Base-by-base conservation (phyloP, 2,113 vertebrate species). In the Sinocyclocheilus grahami region DNA sequence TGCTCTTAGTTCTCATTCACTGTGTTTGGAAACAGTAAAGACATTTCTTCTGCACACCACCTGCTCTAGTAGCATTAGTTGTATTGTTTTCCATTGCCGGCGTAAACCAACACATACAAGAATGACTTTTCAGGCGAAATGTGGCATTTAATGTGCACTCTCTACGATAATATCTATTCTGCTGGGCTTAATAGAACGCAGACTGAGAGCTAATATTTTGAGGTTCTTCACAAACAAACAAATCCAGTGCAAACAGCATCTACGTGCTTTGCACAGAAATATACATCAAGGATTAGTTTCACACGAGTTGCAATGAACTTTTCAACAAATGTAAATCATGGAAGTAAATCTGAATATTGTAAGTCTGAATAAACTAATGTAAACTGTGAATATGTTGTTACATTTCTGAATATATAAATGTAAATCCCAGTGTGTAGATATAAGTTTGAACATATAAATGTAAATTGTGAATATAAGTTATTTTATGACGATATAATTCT, bases 161-260 rank as follows among this genome's bases (percentile, higher is more conserved):
- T 42, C 24, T 53, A 30, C 20, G 3, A 80, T 62, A 62, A 75
- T 75, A 75, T 75, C 72, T 75, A 75, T 42, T 75, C 72, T 75
- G 72, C n/a, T 48, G 42, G 12, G 72, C 42, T 75, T 75, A 48
- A 75, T 75, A 48, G 39, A 75, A 48, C 72, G 24, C 72, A 75
- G n/a, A 75, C 42, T 75, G 42, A 48, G 72, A 62, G 76, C 20
- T 39, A 79, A 42, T 51, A 76, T 76, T 27, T 51, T 42, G 11
- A n/a, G 42, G 42, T 14, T 74, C 71, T 67, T 67, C 37, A 74
- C 77, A 60, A 58, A 58, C 53, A 37, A 58, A 78, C 30, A 60
- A 39, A 79, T 60, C 16, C 53, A 79, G 18, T 2, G 22, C 37
- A 63, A 60, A 80, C 78, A 24, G 14, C 12, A 42, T n/a, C 30